phyloP scores from a whole-genome alignment of 2,113 vertebrate genomes.

The Pteruthius melanotis region DNA sequence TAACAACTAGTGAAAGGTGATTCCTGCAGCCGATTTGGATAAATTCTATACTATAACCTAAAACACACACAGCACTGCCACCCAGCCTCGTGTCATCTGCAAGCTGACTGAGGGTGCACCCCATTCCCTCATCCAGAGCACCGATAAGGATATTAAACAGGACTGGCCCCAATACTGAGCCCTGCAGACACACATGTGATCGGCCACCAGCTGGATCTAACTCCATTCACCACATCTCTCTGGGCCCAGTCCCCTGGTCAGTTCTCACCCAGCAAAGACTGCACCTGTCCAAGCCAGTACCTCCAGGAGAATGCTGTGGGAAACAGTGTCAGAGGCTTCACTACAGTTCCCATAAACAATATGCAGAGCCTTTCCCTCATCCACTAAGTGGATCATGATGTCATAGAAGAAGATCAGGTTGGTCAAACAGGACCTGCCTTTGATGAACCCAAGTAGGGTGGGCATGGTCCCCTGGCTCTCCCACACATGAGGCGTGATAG shows the following conservation, averaged over 20 bases:
- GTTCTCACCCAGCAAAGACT: not conserved
- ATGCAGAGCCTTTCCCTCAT: not conserved
- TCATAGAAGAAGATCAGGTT: not conserved
- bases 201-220: not conserved
- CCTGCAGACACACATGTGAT: not conserved
- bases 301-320: not conserved
- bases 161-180: not conserved
- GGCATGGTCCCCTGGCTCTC: no score
- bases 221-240: not conserved
- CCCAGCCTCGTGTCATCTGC: not conserved
- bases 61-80: not conserved
- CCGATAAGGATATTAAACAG: not conserved
- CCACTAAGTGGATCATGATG: not conserved
- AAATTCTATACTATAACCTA: not conserved
- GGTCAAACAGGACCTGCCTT: not conserved
- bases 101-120: not conserved
- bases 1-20: not conserved
- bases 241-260: no score
- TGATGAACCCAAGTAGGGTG: not conserved
- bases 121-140: not conserved
- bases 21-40: not conserved
- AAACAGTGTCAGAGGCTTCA: not conserved
- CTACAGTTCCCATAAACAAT: not conserved
- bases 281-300: not conserved
- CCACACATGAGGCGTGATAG: not conserved